Percentiles rank a stretch among this genome's conserved stretches.
Conservation (phyloP, 1,140 invertebrate genomes). For the Drosophila kikkawai region DNA sequence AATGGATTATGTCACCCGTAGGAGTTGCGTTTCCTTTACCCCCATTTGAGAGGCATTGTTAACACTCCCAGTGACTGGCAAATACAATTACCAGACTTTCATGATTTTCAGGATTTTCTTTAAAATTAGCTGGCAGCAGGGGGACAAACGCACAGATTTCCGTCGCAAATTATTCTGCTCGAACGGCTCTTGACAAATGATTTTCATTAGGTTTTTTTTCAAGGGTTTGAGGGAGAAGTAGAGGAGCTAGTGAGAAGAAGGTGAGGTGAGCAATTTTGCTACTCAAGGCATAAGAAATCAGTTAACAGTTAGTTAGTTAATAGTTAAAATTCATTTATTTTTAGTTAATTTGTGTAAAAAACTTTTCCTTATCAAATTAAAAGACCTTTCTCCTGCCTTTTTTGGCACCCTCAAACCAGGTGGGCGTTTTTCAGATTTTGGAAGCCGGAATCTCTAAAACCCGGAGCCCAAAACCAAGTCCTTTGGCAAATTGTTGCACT, state of each 20-base stretch:
- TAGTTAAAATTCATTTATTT: not conserved
- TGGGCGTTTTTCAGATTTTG: slow-evolving; percentile 5
- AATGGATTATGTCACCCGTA: slow-evolving; percentile 49
- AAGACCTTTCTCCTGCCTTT: not conserved
- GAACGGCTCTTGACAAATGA: slow-evolving; percentile 59
- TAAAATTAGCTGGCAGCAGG: slow-evolving; percentile 47
- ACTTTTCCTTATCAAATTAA: not conserved
- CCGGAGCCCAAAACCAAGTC: not conserved
- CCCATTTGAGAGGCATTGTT: not conserved
- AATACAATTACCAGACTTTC: slow-evolving; percentile 36
- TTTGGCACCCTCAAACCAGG: not conserved
- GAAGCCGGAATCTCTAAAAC: not conserved
- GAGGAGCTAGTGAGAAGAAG: not conserved
- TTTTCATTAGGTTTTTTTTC: slow-evolving; percentile 49
- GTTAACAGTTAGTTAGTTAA: not conserved
- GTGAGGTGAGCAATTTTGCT: not conserved
- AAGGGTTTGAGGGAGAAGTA: not conserved
- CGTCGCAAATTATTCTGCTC: slow-evolving; percentile 57
- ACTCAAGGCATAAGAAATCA: not conserved
- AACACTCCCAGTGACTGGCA: slow-evolving; percentile 22
- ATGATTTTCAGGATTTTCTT: slow-evolving; percentile 19
- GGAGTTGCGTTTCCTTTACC: not conserved
- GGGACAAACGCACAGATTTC: slow-evolving; percentile 19
- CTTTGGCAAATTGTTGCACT: slow-evolving; percentile 38
- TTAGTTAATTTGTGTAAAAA: not conserved